Percentiles rank a stretch among this genome's conserved stretches.
These are phyloP conservation scores for Leuciscus waleckii DNA, from an alignment of 2,797 vertebrate species.

Conservation along the genomic window DNA sequence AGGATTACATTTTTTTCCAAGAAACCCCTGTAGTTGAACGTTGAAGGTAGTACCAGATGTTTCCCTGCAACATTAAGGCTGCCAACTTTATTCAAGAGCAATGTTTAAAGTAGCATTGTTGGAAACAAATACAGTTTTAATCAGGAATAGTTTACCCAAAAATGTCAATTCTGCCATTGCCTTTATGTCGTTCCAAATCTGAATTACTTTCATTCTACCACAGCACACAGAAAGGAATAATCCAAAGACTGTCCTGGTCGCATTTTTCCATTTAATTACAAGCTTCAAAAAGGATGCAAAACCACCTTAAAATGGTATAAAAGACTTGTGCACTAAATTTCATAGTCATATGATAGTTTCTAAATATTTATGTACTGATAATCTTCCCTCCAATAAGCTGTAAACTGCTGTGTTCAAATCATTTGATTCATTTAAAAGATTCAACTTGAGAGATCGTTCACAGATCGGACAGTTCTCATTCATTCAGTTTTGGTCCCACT, in stretches of 20 bases:
- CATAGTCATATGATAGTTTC: not conserved
- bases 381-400: not conserved
- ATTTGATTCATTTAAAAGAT: not conserved
- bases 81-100: not conserved
- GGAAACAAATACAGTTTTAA: constrained; percentile 3
- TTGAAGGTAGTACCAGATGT: constrained; percentile 38
- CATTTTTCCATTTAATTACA: not conserved
- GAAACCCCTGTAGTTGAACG: not conserved
- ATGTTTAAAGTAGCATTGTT: constrained; percentile 1
- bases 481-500: not conserved
- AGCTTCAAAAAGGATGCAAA: not conserved
- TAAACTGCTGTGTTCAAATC: not conserved
- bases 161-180: not conserved
- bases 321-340: not conserved
- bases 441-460: not conserved
- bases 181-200: not conserved
- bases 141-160: not conserved
- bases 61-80: not conserved
- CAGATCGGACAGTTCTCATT: not conserved
- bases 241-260: not conserved
- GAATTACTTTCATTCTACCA: not conserved
- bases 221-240: constrained; percentile 6
- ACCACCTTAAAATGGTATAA: not conserved
- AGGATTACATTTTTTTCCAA: not conserved
- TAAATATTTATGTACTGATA: not conserved